A percentile compares a stretch with the other conserved stretches of the same genome.
phyloP scores from a whole-genome alignment of 2,797 vertebrate species.

The Pseudocheirus occidentalis region DNA sequence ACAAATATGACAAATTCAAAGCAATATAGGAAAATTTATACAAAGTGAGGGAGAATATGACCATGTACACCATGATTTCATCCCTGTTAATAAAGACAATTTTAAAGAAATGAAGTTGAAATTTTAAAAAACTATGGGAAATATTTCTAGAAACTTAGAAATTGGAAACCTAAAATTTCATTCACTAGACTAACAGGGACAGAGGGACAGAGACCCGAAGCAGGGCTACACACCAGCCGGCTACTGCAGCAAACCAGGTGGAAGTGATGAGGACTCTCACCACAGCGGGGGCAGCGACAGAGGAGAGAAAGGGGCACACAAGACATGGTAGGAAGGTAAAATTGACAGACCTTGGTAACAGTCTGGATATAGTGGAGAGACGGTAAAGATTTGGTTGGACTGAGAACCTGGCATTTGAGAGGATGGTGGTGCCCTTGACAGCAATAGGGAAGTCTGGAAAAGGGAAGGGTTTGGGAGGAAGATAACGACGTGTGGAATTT shows the following conservation, averaged over 20 bases:
- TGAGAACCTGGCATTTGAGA: background rate
- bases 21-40: background rate
- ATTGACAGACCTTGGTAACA: background rate
- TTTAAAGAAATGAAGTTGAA: background rate
- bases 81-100: background rate
- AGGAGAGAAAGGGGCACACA: background rate
- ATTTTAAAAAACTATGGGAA: background rate
- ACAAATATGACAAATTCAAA: background rate
- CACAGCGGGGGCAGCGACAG: background rate
- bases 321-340: no score
- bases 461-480: no score
- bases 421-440: background rate
- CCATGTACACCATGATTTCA: background rate
- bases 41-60: background rate
- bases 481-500: background rate
- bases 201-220: background rate
- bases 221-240: background rate
- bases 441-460: background rate
- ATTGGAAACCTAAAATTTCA: background rate
- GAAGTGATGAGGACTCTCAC: background rate
- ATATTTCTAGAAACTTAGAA: background rate
- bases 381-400: background rate
- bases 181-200: background rate
- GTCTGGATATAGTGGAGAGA: background rate
- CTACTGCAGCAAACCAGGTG: background rate